A percentile compares a stretch with the other conserved stretches of the same genome.
phyloP scores from a whole-genome alignment of 2,113 vertebrate species.

The Shinisaurus crocodilurus region DNA sequence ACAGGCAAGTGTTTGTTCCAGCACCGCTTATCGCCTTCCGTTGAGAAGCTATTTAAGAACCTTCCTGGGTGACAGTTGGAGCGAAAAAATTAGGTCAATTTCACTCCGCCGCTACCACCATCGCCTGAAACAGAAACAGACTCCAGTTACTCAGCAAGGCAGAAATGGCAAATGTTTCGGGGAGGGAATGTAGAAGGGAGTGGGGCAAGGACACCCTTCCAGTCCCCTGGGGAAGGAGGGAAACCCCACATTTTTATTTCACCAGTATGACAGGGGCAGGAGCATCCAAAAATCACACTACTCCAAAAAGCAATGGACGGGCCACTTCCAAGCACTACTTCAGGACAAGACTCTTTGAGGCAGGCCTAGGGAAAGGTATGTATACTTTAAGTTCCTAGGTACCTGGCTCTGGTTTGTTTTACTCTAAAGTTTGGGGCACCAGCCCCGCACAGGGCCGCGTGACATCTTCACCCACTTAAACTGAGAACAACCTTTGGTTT shows the following conservation, averaged over 20 bases:
- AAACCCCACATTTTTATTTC: neutral
- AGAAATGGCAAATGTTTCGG: neutral
- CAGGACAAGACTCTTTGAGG: neutral
- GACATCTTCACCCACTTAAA: neutral
- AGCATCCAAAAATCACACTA: neutral
- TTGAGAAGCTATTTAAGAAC: conserved; percentile 1
- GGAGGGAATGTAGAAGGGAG: neutral
- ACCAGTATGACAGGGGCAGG: neutral
- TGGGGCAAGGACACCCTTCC: neutral
- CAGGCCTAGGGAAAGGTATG: neutral
- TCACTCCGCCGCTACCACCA: neutral
- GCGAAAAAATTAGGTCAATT: conserved; percentile 20
- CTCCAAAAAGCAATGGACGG: too few species aligned
- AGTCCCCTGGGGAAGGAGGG: neutral
- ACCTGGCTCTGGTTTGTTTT: neutral
- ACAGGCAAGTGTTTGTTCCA: neutral
- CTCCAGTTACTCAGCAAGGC: neutral
- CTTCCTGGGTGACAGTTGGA: neutral
- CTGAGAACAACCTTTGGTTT: neutral
- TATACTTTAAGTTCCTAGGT: neutral
- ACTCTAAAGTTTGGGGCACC: neutral
- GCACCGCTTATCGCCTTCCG: neutral
- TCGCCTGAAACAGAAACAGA: neutral
- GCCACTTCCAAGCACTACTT: neutral
- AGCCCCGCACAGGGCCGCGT: neutral